A percentile compares a stretch with the other conserved stretches of the same genome.
Evolutionary conservation across 1,140 invertebrate species (phyloP).

Genomic region (Papilio xuthus): DNA sequence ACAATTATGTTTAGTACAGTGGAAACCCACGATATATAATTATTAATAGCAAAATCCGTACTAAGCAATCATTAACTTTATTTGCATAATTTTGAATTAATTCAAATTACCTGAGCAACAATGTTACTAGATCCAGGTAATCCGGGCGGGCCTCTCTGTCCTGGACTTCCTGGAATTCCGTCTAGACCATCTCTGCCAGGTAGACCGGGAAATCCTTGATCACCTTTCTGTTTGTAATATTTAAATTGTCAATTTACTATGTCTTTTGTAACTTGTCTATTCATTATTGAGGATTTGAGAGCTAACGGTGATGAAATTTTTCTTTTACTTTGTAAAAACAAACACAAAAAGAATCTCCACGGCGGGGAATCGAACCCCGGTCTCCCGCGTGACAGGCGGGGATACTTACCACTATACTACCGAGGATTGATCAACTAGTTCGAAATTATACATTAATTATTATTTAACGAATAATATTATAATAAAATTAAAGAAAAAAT

Average conservation of each 20-base stretch:
- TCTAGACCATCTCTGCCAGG: conserved; percentile 59
- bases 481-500: too few relatives aligned
- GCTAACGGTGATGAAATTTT: too few relatives aligned
- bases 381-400: conserved; percentile 36
- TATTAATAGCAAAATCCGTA: too few relatives aligned
- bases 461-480: too few relatives aligned
- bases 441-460: neutral
- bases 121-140: conserved; percentile 48
- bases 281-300: too few relatives aligned
- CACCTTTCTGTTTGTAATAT: conserved; percentile 59
- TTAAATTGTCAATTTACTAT: neutral
- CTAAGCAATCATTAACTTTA: too few relatives aligned
- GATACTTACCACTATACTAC: conserved; percentile 33
- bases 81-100: neutral
- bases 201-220: conserved; percentile 56
- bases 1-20: neutral
- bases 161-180: conserved; percentile 59
- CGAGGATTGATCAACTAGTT: neutral
- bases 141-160: conserved; percentile 52
- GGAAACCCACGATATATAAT: neutral
- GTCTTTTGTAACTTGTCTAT: too few relatives aligned
- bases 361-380: conserved; percentile 34
- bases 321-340: neutral
- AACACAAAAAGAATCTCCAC: neutral
- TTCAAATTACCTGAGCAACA: conserved; percentile 47